These are phyloP conservation scores for Aurelia coerulea DNA, from an alignment of 30 jellyfish, hydroid and myxozoan species.

Conservation along the genomic window DNA sequence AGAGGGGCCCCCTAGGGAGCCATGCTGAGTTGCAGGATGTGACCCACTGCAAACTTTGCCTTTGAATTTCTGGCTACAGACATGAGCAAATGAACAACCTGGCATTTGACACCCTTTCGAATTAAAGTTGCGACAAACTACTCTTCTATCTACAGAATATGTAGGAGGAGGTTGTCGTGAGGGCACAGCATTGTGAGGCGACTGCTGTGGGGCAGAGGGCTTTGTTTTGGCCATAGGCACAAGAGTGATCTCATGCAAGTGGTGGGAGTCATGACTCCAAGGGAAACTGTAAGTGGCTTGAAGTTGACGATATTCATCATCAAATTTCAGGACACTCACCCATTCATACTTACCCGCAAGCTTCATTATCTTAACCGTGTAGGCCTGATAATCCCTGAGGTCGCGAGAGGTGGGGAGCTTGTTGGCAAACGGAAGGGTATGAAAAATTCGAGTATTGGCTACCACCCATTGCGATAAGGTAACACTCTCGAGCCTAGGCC, in stretches of 20 bases:
- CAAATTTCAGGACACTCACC: slow-evolving; percentile 9
- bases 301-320: neutral
- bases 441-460: neutral
- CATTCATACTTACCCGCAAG: neutral
- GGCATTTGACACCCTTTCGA: neutral
- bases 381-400: slow-evolving; percentile 3
- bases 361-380: slow-evolving; percentile 2
- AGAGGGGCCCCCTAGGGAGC: too few species aligned
- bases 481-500: slow-evolving; percentile 7
- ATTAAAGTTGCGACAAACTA: slow-evolving; percentile 1
- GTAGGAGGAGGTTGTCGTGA: neutral
- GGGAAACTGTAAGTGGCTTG: neutral
- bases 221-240: neutral
- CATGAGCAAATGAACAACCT: neutral
- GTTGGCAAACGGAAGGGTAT: neutral
- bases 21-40: neutral
- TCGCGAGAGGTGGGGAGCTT: neutral
- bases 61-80: neutral
- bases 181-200: neutral
- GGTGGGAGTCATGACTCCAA: slow-evolving; percentile 1
- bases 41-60: neutral
- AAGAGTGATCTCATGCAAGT: slow-evolving; percentile 10
- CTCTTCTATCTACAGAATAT: neutral
- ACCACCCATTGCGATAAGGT: slow-evolving; percentile 2
- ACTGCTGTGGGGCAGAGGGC: neutral